phyloP scores from a whole-genome alignment of 2,113 vertebrate genomes.

The Tragelaphus scriptus region DNA sequence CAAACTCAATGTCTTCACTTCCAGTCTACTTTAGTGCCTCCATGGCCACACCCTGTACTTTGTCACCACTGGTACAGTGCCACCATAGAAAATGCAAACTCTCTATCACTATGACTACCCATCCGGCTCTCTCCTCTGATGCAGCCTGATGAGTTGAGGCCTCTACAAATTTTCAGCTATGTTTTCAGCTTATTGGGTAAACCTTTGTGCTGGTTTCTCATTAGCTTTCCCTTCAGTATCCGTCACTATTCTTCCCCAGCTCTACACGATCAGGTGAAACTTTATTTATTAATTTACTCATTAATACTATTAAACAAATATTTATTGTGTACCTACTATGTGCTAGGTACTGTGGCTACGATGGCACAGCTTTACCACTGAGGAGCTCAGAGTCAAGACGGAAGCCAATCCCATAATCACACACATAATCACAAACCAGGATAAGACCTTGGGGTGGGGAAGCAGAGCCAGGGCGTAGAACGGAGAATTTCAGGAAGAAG shows the following conservation, averaged over 20 bases:
- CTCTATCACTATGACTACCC: not conserved
- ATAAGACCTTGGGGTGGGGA: not conserved
- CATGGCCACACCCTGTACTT: not conserved
- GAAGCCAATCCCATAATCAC: not conserved
- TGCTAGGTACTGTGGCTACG: not conserved
- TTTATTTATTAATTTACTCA: not conserved
- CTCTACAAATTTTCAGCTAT: not conserved
- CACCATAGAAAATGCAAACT: not conserved
- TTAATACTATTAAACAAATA: not conserved
- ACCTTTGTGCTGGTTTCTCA: not conserved
- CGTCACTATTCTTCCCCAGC: not conserved
- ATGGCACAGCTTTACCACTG: not conserved
- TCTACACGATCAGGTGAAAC: not conserved
- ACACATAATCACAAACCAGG: not conserved
- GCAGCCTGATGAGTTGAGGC: not conserved
- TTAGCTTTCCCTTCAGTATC: not conserved
- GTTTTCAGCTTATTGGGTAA: not conserved
- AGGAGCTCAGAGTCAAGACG: not conserved
- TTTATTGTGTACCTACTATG: not conserved
- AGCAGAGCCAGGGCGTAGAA: not conserved
- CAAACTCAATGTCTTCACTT: not conserved
- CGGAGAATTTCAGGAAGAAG: conserved; percentile 4
- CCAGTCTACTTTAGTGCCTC: not conserved
- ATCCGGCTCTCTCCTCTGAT: not conserved
- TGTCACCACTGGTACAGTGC: not conserved